A percentile compares a stretch with the other conserved stretches of the same genome.
Conservation (phyloP, 2,888 invertebrate species). For the Laspeyria flexula region DNA sequence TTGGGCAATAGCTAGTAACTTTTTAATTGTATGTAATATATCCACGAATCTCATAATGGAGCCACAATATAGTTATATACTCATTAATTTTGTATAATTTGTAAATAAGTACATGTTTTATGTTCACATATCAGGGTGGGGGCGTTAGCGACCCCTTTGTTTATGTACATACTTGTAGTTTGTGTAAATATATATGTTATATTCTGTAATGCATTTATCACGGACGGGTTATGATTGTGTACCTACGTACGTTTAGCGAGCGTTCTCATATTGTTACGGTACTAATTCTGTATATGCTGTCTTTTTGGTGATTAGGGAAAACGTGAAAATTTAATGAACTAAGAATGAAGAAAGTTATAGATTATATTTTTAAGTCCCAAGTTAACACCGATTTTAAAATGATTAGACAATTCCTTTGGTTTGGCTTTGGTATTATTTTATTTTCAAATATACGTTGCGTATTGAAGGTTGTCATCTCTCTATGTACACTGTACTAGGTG, state of each 20-base stretch:
- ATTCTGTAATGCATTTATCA: conserved; percentile 42
- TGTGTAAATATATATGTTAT: conserved; percentile 47
- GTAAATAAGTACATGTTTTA: conserved; percentile 66
- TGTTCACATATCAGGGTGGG: conserved; percentile 62
- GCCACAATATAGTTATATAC: conserved; percentile 63
- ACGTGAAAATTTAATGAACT: no score
- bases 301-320: no score
- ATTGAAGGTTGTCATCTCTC: no score
- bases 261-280: conserved; percentile 39
- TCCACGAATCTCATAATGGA: conserved; percentile 53
- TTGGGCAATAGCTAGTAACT: no score
- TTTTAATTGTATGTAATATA: no score
- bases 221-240: conserved; percentile 35
- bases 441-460: no score
- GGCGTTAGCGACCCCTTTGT: conserved; percentile 11
- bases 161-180: conserved; percentile 45
- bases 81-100: conserved; percentile 62
- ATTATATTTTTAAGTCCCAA: no score
- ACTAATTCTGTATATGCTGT: neutral
- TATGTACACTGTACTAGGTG: no score
- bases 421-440: no score
- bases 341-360: no score
- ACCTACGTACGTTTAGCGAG: conserved; percentile 19
- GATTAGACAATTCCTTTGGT: no score
- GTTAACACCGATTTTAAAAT: no score